Evolutionary conservation across 2,797 vertebrate genomes (phyloP), one percentile per base, ranked within the genome.

Genomic region (Danio aesculapii): DNA sequence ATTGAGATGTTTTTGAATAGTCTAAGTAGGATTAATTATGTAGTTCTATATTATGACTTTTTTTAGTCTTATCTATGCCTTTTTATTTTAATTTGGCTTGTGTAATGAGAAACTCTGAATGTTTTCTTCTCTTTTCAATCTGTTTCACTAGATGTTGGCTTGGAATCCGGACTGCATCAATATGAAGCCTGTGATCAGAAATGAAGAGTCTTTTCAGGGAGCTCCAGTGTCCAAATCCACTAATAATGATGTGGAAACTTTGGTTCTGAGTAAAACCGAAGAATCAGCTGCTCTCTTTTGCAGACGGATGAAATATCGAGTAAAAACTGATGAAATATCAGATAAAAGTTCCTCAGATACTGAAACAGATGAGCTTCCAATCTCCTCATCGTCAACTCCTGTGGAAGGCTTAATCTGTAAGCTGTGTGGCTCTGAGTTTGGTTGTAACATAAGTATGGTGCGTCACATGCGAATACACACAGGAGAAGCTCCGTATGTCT

Each of bases 381-480:
- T 3, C 12, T 43, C 4, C 5, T 6, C 14, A 8, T 0, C 2
- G 1, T 41, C 8, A 17, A 2, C 10, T 44, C 12, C 12, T 55
- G 14, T 0, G n/a, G 19, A 43, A n/a, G 43, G 68, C 21, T 9
- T 70, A 14, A 4, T 9, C 58, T 85, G 80, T 59, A 17, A 71
- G 0, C 61, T 82, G 1, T 85, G 84, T 39, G 84, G 76, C 8
- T 4, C 21, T 1, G 71, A 82, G 63, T 82, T 82, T 10, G 6
- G 14, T 3, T 44, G 53, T 11, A 75, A 13, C 6, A 0, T 1
- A 53, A 82, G 19, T 14, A 58, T 85, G 8, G 7, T 46, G 11
- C 11, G 12, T 8, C 84, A 85, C 84, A 79, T 79, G 80, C 43
- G 77, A 50, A 79, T 82, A n/a, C 84, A 85, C 80, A 82, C 84